Base-by-base conservation (phyloP, 2,797 vertebrate species). In the Amblyopsis hoosieri region DNA sequence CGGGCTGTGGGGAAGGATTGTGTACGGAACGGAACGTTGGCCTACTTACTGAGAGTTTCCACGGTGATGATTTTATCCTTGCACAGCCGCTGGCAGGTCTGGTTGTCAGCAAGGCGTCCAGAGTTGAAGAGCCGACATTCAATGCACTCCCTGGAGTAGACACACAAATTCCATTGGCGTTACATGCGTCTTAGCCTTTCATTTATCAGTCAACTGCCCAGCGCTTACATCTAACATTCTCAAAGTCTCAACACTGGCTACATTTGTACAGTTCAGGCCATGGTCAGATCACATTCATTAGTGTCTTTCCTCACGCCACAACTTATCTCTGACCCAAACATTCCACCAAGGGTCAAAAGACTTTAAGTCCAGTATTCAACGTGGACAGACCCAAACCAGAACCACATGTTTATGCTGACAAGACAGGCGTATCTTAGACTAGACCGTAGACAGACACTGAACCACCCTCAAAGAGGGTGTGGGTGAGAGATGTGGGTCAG, bases 71-170 rank as follows among this genome's bases (percentile, higher is more conserved):
- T 95, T 80, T 98, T 84, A 87, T 91, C 91, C 87, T 89, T 92
- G 77, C 92, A 93, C 71, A 92, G 87, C 2, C 91, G 92, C 71
- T 96, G 95, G 82, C 97, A 99, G 60, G 97, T 98, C 81, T 96
- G 93, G 91, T 98, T 99, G 91, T 97, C 95, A 42, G 94, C 93
- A 12, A 95, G 89, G 57, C 88, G 93, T 45, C 95, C 94, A 0
- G 92, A 93, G 89, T 94, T 94, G 87, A 96, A 96, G 49, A 98
- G 92, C 47, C 92, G 87, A 82, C 97, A 99, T 72, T 99, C 97
- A 0, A 99, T 96, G 33, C 97, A 99, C 45, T 98, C 96, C 89
- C 97, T 99, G 83, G 52, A 80, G 42, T 55, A 54, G 66, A 66
- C 62, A 0, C 46, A 57, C 42, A 54, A 56, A 53, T 1, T 13